Base-by-base conservation (phyloP, 2,888 invertebrate genomes). In the Hirtodrosophila confusa region DNA sequence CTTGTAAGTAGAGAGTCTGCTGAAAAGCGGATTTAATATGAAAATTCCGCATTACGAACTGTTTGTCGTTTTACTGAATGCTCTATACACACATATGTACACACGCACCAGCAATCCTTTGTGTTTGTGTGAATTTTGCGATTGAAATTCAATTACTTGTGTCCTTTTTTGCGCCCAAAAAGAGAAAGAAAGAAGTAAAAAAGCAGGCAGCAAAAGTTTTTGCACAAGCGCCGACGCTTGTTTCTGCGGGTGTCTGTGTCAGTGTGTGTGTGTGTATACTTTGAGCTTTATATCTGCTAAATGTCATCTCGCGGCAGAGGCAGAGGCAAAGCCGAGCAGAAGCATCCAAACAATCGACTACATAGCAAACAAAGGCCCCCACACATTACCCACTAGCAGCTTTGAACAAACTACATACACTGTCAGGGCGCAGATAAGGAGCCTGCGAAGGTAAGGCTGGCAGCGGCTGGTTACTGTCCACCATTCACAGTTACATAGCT, bases 81-180 rank as follows among this genome's bases (percentile, higher is more conserved):
- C 78, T 66, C 56, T 53, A 41, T 23, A 41, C 24, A 60, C 7
- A 40, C 50, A 41, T 24, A 53, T 49, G 43, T 29, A 72, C 45
- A 66, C 66, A 64, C 62, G 54, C 60, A 61, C 41, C 31, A 60
- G 48, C 56, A 58, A 68, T 62, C 70, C 65, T 57, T 50, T 58
- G 62, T 65, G 62, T 57, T 35, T 68, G 67, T 66, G 77, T 67
- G 70, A 60, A 69, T 56, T 54, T 78, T 78, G 84, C 78, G 88
- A 88, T 85, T 85, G 88, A 88, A 85, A 85, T 85, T 85, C 84
- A 85, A 85, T 85, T 85, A 88, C 84, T 80, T 88, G 84, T 85
- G 88, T 86, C 84, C 86, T 73, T 88, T 88, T 88, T 88, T 88
- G 64, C 65, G 77, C 77, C 62, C 45, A 69, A 69, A 80, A 66